A percentile compares a stretch with the other conserved stretches of the same genome.
Evolutionary conservation across 1,140 invertebrate genomes (phyloP).

Genomic region (Uloborus diversus): DNA sequence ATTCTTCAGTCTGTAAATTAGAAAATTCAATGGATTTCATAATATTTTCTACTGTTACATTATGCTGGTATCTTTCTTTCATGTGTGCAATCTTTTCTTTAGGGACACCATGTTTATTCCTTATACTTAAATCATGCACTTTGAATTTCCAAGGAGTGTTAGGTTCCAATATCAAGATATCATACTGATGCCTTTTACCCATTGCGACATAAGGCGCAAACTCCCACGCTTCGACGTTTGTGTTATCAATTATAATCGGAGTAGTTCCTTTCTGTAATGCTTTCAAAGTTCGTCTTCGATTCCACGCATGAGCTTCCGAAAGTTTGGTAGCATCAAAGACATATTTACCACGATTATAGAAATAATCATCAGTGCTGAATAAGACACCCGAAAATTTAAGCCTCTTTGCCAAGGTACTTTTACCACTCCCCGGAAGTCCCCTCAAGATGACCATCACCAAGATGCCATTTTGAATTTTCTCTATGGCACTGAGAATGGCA

Average conservation of each 20-base stretch:
- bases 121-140: conserved; percentile 69
- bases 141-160: conserved; percentile 78
- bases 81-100: conserved; percentile 73
- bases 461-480: conserved; percentile 67
- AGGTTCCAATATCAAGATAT: conserved; percentile 78
- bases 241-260: conserved; percentile 88
- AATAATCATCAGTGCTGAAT: conserved; percentile 82
- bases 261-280: conserved; percentile 71
- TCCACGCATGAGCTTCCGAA: conserved; percentile 76
- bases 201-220: conserved; percentile 76
- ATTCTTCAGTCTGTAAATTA: not conserved
- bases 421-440: conserved; percentile 84
- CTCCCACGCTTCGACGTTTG: conserved; percentile 81
- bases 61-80: conserved; percentile 72
- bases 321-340: conserved; percentile 71
- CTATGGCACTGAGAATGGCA: too few species aligned
- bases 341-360: conserved; percentile 72
- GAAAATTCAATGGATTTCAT: not conserved
- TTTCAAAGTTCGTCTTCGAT: conserved; percentile 70
- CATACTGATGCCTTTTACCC: conserved; percentile 74
- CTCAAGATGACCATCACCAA: conserved; percentile 81
- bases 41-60: conserved; percentile 59
- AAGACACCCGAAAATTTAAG: conserved; percentile 69
- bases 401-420: conserved; percentile 74
- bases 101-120: conserved; percentile 75